Base-by-base conservation (phyloP, 1,140 invertebrate genomes). In the Drosophila arizonae region DNA sequence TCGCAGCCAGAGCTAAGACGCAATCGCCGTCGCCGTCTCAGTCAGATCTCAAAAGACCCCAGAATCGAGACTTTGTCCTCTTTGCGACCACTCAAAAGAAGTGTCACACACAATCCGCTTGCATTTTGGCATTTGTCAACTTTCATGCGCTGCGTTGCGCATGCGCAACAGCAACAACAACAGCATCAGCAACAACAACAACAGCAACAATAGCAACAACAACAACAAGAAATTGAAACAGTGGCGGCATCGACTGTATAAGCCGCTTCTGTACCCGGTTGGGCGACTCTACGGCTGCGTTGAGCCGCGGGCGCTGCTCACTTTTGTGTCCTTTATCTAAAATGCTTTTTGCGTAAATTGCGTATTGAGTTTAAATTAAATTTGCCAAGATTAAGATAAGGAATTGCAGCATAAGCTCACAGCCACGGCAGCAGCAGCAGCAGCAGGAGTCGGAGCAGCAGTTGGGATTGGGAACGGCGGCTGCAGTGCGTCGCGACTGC, bases 281-380 rank as follows among this genome's bases (percentile, higher is more conserved):
- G 15, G 21, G 43, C 41, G 48, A 50, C 45, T 39, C 45, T 36
- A 45, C 39, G 45, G 48, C 43, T 30, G 26, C 60, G 39, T 41
- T 2, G 50, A 21, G 41, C 46, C 52, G 52, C 57, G 55, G 56
- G 43, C 50, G 74, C 72, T 77, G 68, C 68, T 65, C 64, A 76
- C 78, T 72, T 76, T 76, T 78, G 61, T 64, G 76, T 76, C 77
- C 65, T 84, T 88, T 88, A 88, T 88, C 84, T 88, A 88, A 88
- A 88, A 88, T 89, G 84, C 84, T 88, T 88, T 85, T 88, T 88
- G 85, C 85, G 79, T 88, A 88, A 88, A 88, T 88, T 88, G 84
- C 80, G 84, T 88, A 88, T 88, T 88, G 84, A 88, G 84, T 88
- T 88, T 88, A 88, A 88, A 88, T 88, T 88, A 80, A 88, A 88